Conservation (phyloP, 2,113 vertebrate genomes). For the Potamarius usumacintae region DNA sequence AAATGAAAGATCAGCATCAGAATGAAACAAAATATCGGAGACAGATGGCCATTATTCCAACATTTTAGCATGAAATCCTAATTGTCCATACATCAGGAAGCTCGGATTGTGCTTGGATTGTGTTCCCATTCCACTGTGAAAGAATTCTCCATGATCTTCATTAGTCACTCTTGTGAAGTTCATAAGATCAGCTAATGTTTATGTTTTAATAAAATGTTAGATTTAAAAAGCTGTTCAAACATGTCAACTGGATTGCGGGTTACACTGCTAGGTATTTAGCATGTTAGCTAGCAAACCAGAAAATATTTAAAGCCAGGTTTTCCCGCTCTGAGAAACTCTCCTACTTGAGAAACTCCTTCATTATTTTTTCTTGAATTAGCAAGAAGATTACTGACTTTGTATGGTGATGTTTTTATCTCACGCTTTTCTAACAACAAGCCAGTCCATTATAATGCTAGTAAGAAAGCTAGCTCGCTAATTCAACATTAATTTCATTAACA, state of each 20-base stretch:
- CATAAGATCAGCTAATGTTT: neutral
- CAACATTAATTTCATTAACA: neutral
- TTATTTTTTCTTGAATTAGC: too few relatives aligned
- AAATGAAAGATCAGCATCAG: slow-evolving; percentile 62
- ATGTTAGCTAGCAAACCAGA: neutral
- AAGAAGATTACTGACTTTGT: neutral
- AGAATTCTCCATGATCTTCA: neutral
- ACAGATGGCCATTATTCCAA: slow-evolving; percentile 26
- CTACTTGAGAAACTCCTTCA: neutral
- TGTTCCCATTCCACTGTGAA: slow-evolving; percentile 57
- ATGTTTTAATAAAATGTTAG: neutral
- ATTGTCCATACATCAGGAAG: slow-evolving; percentile 70
- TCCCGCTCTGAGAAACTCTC: neutral
- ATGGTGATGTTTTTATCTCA: neutral
- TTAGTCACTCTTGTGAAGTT: neutral
- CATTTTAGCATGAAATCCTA: slow-evolving; percentile 28
- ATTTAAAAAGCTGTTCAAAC: neutral
- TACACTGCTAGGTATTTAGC: neutral
- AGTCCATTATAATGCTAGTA: neutral
- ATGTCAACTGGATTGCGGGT: neutral
- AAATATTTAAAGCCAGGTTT: neutral
- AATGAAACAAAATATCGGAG: slow-evolving; percentile 5
- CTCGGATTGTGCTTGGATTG: slow-evolving; percentile 52
- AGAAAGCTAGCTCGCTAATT: neutral
- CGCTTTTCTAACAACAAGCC: neutral